A percentile compares a stretch with the other conserved stretches of the same genome.
These are phyloP conservation scores for Intellagama lesueurii DNA, from an alignment of 2,797 vertebrate genomes.

Conservation along the genomic window DNA sequence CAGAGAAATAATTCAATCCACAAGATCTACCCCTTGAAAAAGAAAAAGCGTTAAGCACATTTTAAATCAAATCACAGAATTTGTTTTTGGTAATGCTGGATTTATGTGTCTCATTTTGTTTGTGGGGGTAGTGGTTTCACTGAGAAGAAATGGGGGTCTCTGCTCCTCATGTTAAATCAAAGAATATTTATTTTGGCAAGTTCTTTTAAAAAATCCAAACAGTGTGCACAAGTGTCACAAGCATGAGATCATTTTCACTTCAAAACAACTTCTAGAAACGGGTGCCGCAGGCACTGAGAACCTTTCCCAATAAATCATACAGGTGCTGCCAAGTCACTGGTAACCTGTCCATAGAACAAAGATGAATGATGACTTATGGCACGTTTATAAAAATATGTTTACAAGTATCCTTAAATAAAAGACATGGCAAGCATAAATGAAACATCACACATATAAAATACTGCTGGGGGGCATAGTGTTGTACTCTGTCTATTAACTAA, in stretches of 20 bases:
- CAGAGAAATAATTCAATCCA: conserved; percentile 17
- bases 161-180: conserved; percentile 54
- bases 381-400: conserved; percentile 68
- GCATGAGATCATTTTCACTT: conserved; percentile 51
- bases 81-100: conserved; percentile 47
- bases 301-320: conserved; percentile 63
- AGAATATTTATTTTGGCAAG: conserved; percentile 49
- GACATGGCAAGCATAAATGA: conserved; percentile 61
- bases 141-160: neutral
- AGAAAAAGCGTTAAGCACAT: conserved; percentile 39
- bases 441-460: conserved; percentile 60
- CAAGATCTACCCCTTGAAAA: conserved; percentile 28
- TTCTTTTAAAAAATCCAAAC: conserved; percentile 45
- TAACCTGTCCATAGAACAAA: conserved; percentile 55
- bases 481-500: conserved; percentile 38
- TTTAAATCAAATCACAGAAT: conserved; percentile 45
- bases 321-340: conserved; percentile 60
- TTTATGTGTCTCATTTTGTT: conserved; percentile 58
- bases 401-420: conserved; percentile 70
- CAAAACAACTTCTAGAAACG: conserved; percentile 62
- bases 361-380: conserved; percentile 56
- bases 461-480: conserved; percentile 38
- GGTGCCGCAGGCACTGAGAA: conserved; percentile 45
- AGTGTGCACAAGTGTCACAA: conserved; percentile 54
- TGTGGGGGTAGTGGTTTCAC: conserved; percentile 26